phyloP scores from a whole-genome alignment of 1,140 invertebrate species.

The Cyphomyrmex costatus region DNA sequence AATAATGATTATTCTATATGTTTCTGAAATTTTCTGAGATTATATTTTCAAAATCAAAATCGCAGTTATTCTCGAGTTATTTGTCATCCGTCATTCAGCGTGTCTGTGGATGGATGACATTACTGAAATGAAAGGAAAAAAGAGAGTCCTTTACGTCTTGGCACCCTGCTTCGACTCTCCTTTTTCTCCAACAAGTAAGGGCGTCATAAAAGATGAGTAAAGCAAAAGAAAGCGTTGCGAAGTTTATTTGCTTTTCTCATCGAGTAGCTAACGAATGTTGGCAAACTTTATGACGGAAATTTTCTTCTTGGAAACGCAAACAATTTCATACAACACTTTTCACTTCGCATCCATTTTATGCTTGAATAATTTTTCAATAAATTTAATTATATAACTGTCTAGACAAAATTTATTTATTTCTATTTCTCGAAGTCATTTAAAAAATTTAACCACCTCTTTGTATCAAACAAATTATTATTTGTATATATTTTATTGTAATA shows the following conservation, averaged over 20 bases:
- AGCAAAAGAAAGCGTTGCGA: slow-evolving; percentile 24
- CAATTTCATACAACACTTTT: slow-evolving; percentile 24
- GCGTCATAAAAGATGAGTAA: slow-evolving; percentile 5
- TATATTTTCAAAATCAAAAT: slow-evolving; percentile 8
- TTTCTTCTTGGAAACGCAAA: slow-evolving; percentile 33
- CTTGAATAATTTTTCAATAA: slow-evolving; percentile 42
- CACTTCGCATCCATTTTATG: not conserved
- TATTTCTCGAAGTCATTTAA: slow-evolving; percentile 13
- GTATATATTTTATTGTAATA: no score
- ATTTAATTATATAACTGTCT: slow-evolving; percentile 28
- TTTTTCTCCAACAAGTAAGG: slow-evolving; percentile 21
- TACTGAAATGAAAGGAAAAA: slow-evolving; percentile 36
- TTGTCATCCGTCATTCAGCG: not conserved
- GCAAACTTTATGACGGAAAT: slow-evolving; percentile 44
- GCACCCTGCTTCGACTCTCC: slow-evolving; percentile 9
- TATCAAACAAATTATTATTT: no score
- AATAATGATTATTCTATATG: not conserved
- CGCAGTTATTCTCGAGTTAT: not conserved
- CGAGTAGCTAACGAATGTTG: slow-evolving; percentile 48
- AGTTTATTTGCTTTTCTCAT: slow-evolving; percentile 64
- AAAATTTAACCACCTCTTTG: not conserved
- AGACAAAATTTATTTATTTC: not conserved
- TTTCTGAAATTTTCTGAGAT: not conserved
- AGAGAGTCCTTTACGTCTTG: slow-evolving; percentile 8
- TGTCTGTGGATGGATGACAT: slow-evolving; percentile 51